phyloP scores from a whole-genome alignment of 1,140 invertebrate species.

The Temnothorax curvispinosus region DNA sequence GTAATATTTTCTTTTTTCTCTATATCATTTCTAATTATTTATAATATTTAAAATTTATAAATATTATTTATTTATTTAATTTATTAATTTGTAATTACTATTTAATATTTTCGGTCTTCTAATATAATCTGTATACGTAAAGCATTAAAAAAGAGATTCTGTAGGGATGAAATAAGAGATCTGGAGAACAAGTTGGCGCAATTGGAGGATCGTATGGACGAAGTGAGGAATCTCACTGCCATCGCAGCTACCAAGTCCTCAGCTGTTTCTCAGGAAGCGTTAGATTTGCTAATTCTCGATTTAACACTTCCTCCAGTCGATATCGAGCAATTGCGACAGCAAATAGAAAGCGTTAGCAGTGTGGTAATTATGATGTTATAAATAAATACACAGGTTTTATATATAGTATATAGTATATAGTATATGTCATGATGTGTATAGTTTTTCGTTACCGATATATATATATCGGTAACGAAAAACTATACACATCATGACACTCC shows the following conservation, averaged over 20 bases:
- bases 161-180: slow-evolving; percentile 88
- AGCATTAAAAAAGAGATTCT: slow-evolving; percentile 68
- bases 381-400: background rate
- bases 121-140: background rate
- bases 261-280: slow-evolving; percentile 92
- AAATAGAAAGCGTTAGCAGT: slow-evolving; percentile 88
- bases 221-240: slow-evolving; percentile 89
- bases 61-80: background rate
- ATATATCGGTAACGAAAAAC: too few relatives aligned
- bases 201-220: slow-evolving; percentile 81
- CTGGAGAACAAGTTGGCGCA: slow-evolving; percentile 89
- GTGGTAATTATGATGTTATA: slow-evolving; percentile 83
- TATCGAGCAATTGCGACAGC: slow-evolving; percentile 88
- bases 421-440: too few relatives aligned
- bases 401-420: too few relatives aligned
- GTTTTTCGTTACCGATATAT: too few relatives aligned
- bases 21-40: too few relatives aligned
- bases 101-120: background rate
- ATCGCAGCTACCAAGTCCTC: slow-evolving; percentile 90
- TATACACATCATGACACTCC: too few relatives aligned
- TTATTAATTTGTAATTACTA: background rate
- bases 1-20: slow-evolving; percentile 33
- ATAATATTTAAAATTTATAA: too few relatives aligned
- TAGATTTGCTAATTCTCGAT: slow-evolving; percentile 91
- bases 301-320: slow-evolving; percentile 92